These are phyloP conservation scores for Callopanchax toddi DNA, from an alignment of 2,113 vertebrate genomes.

Conservation along the genomic window DNA sequence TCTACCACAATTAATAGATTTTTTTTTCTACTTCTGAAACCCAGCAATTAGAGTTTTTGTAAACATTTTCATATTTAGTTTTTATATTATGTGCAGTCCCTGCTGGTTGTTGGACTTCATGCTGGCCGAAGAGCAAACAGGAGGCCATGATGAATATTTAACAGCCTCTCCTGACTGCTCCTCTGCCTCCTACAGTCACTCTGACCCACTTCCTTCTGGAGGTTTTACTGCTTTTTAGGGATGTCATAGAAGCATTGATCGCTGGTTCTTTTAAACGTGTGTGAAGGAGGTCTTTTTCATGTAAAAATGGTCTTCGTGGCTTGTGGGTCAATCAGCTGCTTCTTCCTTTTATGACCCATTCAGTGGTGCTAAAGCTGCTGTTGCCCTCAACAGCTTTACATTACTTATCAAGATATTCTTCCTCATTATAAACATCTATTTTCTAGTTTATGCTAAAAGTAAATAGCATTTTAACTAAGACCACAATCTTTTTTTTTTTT, in stretches of 20 bases:
- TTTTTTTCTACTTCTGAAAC: background rate
- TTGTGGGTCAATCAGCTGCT: slow-evolving; percentile 17
- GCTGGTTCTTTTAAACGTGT: slow-evolving; percentile 37
- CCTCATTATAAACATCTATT: background rate
- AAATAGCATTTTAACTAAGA: too few relatives aligned
- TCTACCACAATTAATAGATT: too few relatives aligned
- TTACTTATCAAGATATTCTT: background rate
- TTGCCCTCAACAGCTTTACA: background rate
- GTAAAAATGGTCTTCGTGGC: slow-evolving; percentile 6
- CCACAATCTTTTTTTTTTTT: too few relatives aligned
- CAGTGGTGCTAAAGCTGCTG: background rate
- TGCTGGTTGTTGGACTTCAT: slow-evolving; percentile 23
- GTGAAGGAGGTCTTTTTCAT: slow-evolving; percentile 12
- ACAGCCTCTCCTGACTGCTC: slow-evolving; percentile 37
- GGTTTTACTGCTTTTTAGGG: slow-evolving; percentile 51
- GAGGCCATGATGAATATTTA: slow-evolving; percentile 73
- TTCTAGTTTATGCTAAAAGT: too few relatives aligned
- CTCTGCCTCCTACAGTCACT: slow-evolving; percentile 28
- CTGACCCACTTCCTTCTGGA: slow-evolving; percentile 57
- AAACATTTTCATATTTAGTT: background rate
- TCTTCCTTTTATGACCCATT: background rate
- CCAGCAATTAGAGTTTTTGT: too few relatives aligned
- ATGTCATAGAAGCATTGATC: slow-evolving; percentile 55
- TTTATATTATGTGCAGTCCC: background rate
- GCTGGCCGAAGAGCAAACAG: slow-evolving; percentile 32